Conservation (phyloP, 1,140 invertebrate species). For the Cyclargus thomasi region DNA sequence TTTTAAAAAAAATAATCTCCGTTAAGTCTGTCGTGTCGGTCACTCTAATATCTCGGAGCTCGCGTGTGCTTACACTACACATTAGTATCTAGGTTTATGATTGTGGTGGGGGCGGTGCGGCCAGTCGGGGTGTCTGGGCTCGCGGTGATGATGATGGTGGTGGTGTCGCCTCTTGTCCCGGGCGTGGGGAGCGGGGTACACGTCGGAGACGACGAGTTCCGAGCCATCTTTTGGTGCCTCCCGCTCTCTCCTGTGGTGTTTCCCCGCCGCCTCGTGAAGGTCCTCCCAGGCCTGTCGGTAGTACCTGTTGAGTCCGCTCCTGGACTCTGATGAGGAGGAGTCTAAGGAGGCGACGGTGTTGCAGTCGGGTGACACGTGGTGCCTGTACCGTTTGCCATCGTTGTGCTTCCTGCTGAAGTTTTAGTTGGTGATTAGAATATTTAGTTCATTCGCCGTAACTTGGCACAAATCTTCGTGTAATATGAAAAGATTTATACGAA, state of each 20-base stretch:
- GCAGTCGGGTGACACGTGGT: slow-evolving; percentile 90
- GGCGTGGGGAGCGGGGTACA: slow-evolving; percentile 69
- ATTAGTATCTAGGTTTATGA: slow-evolving; percentile 65
- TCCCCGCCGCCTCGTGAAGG: slow-evolving; percentile 86
- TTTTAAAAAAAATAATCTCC: too few species aligned
- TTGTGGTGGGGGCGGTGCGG: slow-evolving; percentile 63
- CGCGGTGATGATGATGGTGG: slow-evolving; percentile 85
- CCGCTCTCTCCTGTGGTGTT: slow-evolving; percentile 59
- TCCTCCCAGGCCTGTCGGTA: slow-evolving; percentile 95
- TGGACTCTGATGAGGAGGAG: slow-evolving; percentile 88
- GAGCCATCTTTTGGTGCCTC: slow-evolving; percentile 84
- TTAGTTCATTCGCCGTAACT: neutral
- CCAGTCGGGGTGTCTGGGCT: slow-evolving; percentile 57
- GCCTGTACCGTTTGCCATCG: slow-evolving; percentile 88
- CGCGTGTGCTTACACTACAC: neutral
- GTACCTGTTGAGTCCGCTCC: slow-evolving; percentile 86
- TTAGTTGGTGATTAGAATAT: neutral
- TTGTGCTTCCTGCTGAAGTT: slow-evolving; percentile 71
- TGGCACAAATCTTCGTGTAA: too few species aligned
- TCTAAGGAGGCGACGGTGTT: slow-evolving; percentile 92
- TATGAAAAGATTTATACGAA: too few species aligned
- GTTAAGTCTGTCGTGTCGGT: too few species aligned
- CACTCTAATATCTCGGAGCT: too few species aligned
- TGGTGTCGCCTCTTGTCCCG: slow-evolving; percentile 88
- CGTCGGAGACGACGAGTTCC: slow-evolving; percentile 87